A percentile compares a stretch with the other conserved stretches of the same genome.
Conservation (phyloP, 1,140 invertebrate genomes). For the Nasonia giraulti region DNA sequence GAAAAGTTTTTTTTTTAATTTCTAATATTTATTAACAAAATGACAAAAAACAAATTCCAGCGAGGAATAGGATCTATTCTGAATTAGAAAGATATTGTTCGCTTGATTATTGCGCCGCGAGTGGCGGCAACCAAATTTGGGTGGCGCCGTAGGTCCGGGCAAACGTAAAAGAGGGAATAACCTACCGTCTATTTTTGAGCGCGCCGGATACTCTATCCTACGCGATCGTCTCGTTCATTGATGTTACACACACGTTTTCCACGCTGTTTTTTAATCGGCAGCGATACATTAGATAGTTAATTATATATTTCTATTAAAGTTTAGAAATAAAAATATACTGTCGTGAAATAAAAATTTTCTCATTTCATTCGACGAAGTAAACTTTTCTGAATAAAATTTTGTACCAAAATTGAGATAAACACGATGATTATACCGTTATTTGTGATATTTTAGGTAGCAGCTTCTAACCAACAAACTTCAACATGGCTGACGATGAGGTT, state of each 20-base stretch:
- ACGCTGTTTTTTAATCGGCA: not conserved
- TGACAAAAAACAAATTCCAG: not conserved
- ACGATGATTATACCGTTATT: not conserved
- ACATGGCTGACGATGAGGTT: conserved; percentile 92
- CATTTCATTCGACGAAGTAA: not conserved
- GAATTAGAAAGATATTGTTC: conserved; percentile 31
- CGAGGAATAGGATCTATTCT: not conserved
- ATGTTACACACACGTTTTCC: not conserved
- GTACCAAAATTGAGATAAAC: not conserved
- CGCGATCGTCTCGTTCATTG: not conserved
- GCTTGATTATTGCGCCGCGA: not conserved
- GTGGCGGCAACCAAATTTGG: conserved; percentile 72
- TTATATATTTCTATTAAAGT: too few species aligned
- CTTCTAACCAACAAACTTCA: conserved; percentile 74
- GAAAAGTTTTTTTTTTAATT: not conserved
- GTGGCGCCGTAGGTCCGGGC: conserved; percentile 58
- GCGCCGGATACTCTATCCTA: conserved; percentile 69
- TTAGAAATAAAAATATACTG: too few species aligned
- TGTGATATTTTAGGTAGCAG: conserved; percentile 57
- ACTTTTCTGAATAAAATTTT: not conserved
- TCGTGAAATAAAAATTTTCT: too few species aligned
- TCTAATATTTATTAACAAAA: not conserved
- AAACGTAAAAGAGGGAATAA: conserved; percentile 34
- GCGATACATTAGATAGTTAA: too few species aligned
- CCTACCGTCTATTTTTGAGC: conserved; percentile 69